Base-by-base conservation (phyloP, 2,113 vertebrate species). In the Stercorarius parasiticus region DNA sequence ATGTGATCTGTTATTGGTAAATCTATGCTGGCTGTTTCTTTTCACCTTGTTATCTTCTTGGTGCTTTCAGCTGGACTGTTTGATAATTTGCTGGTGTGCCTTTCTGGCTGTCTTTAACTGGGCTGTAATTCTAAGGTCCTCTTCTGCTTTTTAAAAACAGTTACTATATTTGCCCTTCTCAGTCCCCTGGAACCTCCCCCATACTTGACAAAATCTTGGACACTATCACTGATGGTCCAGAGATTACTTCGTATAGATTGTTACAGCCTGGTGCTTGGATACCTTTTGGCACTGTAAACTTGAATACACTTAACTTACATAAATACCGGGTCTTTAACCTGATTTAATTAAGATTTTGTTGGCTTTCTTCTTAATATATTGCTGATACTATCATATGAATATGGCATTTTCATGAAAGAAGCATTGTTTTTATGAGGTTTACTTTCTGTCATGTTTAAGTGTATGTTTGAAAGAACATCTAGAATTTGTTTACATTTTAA, bases 1-100 rank as follows among this genome's bases (percentile, higher is more conserved):
- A 76, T 90, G 73, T 82, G 93, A 96, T 90, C 74, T 85, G 62
- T 69, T 95, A 93, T 87, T 91, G 92, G 91, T 70, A 85, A 90
- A 65, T 90, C 67, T 77, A 42, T 73, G 59, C 59, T 81, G 36
- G 26, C 87, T 79, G 19, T 93, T 97, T 95, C 65, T 94, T 94
- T 83, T 92, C 65, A 78, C 74, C 34, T 94, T 90, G 15, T 65
- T 94, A 86, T 92, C 92, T 84, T 84, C 47, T 62, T 45, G 38
- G 45, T 80, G 62, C 58, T 90, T 96, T 95, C 56, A 85, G 40
- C 20, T 90, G 92, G 53, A 85, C 91, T 88, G 78, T 86, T 91
- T 93, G 94, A 82, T 91, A 91, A 82, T 87, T 77, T 90, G 73
- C 69, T 77, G 49, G 19, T 80, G 13, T 69, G 45, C 82, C 66